A percentile compares a stretch with the other conserved stretches of the same genome.
phyloP scores from a whole-genome alignment of 2,113 vertebrate genomes.

The Lampris megalopsis region DNA sequence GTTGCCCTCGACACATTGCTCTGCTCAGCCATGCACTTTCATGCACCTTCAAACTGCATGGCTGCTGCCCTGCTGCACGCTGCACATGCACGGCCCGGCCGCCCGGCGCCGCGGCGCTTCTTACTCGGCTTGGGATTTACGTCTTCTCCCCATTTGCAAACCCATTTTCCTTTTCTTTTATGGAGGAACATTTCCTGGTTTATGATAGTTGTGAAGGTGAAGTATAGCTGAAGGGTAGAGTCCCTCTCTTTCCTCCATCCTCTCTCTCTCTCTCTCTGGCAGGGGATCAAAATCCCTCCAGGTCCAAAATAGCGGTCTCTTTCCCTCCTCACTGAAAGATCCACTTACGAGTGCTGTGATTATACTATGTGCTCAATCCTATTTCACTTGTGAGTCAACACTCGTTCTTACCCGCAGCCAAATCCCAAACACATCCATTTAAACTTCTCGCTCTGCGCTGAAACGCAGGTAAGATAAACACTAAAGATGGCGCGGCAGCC shows the following conservation, averaged over 20 bases:
- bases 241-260: background rate
- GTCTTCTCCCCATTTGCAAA: constrained; percentile 43
- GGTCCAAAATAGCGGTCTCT: constrained; percentile 15
- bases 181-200: constrained; percentile 49
- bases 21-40: constrained; percentile 20
- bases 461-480: too few species aligned
- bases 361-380: constrained; percentile 1
- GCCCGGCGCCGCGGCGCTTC: constrained; percentile 1
- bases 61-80: constrained; percentile 22
- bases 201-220: constrained; percentile 56
- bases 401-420: constrained; percentile 50
- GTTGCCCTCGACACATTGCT: background rate
- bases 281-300: constrained; percentile 30
- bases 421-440: constrained; percentile 22
- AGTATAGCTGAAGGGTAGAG: constrained; percentile 42
- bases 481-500: background rate
- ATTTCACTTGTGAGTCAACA: constrained; percentile 40
- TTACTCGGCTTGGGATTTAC: constrained; percentile 18
- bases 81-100: constrained; percentile 19
- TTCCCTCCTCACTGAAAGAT: constrained; percentile 15
- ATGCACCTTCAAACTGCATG: constrained; percentile 9
- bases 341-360: constrained; percentile 16
- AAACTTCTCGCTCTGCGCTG: constrained; percentile 4
- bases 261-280: constrained; percentile 15
- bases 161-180: constrained; percentile 37